Base-by-base conservation (phyloP, 2,888 invertebrate species). In the Synergus itoensis region DNA sequence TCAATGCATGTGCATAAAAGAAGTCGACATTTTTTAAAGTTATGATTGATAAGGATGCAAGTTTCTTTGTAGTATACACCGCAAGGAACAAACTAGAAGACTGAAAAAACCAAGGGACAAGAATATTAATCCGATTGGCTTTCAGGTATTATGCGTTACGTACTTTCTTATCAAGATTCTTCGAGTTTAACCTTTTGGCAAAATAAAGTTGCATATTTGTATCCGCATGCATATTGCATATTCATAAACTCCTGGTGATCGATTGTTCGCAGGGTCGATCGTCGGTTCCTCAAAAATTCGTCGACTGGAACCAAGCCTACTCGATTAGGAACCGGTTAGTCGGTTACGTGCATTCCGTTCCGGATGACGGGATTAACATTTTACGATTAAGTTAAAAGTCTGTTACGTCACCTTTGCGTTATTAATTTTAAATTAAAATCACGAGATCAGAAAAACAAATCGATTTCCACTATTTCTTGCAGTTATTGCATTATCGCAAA, bases 291-390 rank as follows among this genome's bases (percentile, higher is more conserved):
- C 86, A 87, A 84, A 86, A 85, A 84, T 84, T 69, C 81, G 83
- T 85, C 83, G 88, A 85, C 87, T 87, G 88, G 87, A 88, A 82
- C 82, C 67, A 57, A 36, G 57, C n/a, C n/a, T 73, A 67, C 79
- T 14, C 18, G 21, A 60, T 21, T 77, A 81, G 84, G 82, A 89
- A 89, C 89, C 89, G 89, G 89, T 89, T 89, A 36, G 36, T 36
- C 4, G 36, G 36, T 36, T 36, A 36, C 36, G 7, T 36, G 36
- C 79, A 84, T 85, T 84, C 84, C 85, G 86, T 88, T 88, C 83
- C 84, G 84, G 84, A 86, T 83, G 85, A 81, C 84, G 84, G 81
- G 82, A 81, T 82, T 82, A 84, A 85, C 36, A 7, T 36, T 36
- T 36, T 36, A 36, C 5, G 43, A 79, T 65, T 41, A 28, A 82